Evolutionary conservation across 2,888 invertebrate genomes (phyloP), one percentile per base, ranked within the genome.

Genomic region (Orthosia cruda): DNA sequence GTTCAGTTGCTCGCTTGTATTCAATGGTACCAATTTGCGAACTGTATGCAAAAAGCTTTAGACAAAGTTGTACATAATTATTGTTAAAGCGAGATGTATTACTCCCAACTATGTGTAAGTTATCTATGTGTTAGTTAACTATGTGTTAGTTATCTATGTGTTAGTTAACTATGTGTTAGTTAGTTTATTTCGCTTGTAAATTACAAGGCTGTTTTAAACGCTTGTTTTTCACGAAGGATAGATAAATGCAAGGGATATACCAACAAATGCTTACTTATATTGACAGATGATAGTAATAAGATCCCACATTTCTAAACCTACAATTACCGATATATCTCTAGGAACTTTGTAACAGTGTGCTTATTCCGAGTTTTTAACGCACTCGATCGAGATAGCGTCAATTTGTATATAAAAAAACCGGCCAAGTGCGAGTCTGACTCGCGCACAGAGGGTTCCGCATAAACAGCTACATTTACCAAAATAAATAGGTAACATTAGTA

Each of bases 21-120:
- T 75, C 83, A 85, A 88, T 85, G 87, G 83, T 86, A 79, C 83
- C 88, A 88, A 90, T 91, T 90, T 89, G 67, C 86, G 23, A 84
- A 86, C 83, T 86, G 80, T 74, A 85, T 87, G 86, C 75, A 84
- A 80, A 87, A 87, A 89, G 82, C 81, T 80, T 81, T 75, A 67
- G 64, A 72, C 77, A 68, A 73, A 65, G 71, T 74, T 64, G 81
- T 83, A 40, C 40, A 40, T 40, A 80, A 85, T 81, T 84, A 80
- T 77, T 71, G 74, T 71, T 77, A 73, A 54, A 45, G 49, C 12
- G 63, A 73, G 74, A 77, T 81, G 65, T 78, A 84, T 76, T 76
- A 70, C 74, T 63, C n/a, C 49, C 23, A 81, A 67, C 63, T 55
- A 57, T 47, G 50, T 78, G 23, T 52, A 50, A 49, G 58, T 77